Base-by-base conservation (phyloP, 2,797 vertebrate genomes). In the Clarias laeviceps region DNA sequence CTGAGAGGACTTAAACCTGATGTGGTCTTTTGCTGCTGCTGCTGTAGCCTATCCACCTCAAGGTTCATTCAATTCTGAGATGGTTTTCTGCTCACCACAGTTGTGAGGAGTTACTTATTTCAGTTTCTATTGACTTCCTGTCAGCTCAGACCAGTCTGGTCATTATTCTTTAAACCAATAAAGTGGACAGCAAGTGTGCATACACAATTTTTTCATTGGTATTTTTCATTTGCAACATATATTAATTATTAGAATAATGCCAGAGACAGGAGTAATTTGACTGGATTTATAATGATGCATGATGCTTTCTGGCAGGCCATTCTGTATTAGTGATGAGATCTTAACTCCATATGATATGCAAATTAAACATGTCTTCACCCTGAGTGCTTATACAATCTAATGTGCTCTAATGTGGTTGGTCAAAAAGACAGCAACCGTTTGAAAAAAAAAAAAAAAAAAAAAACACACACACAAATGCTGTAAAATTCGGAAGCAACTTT, bases 261-360 rank as follows among this genome's bases (percentile, higher is more conserved):
- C 68, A 40, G 68, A 70, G 68, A 40, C 68, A 40, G 20, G 32
- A 69, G 37, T 69, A 40, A 37, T 37, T 14, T 70, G 7, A 70
- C 20, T 70, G 34, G 37, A 86, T 83, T 72, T 80, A 79, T 86
- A 89, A 91, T 89, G 86, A 90, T 82, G 59, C 68, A 68, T 69
- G 68, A 40, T 70, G 69, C 18, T 85, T 80, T 80, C 45, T 62
- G 80, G 61, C 62, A 62, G 68, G 6, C 14, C 20, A 62, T 69
- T 79, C 40, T 27, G 50, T 18, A 62, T 64, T 15, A 50, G 24
- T 15, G 17, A 27, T 7, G 24, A 73, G 24, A 37, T 65, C 73
- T 73, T 50, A 86, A 87, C 87, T 90, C 73, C 73, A 90, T 86
- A 81, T 89, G 83, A 91, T 85, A 83, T 65, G 86, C 74, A 82